Evolutionary conservation across 2,888 invertebrate species (phyloP).

Genomic region (Lathronympha strigana): DNA sequence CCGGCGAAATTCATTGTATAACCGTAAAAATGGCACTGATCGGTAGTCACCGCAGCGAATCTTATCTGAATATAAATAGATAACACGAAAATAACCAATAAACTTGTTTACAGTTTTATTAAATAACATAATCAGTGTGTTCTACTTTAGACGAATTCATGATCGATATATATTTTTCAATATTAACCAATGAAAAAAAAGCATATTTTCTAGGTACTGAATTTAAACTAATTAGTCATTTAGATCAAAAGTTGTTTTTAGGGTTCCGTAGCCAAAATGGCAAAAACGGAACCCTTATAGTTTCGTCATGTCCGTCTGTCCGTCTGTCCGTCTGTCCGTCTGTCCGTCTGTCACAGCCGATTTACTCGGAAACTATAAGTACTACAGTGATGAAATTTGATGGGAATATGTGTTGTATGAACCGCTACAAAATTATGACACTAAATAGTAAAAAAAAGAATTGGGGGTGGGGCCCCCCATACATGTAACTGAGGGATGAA

Average conservation of each 20-base stretch:
- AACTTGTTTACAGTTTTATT: conserved; percentile 35
- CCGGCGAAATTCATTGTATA: conserved; percentile 85
- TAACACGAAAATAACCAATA: conserved; percentile 44
- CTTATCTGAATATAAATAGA: conserved; percentile 53
- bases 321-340: too few relatives aligned
- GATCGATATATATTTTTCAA: neutral
- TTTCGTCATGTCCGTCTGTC: too few relatives aligned
- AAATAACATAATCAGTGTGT: conserved; percentile 29
- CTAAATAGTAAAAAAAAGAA: too few relatives aligned
- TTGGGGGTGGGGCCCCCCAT: too few relatives aligned
- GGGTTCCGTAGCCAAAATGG: too few relatives aligned
- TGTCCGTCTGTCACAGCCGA: too few relatives aligned
- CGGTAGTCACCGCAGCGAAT: conserved; percentile 30
- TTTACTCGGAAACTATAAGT: too few relatives aligned
- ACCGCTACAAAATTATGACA: too few relatives aligned
- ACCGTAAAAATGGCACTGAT: conserved; percentile 12
- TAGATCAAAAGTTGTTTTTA: neutral
- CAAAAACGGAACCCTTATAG: too few relatives aligned
- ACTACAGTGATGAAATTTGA: too few relatives aligned
- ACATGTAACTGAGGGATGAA: too few relatives aligned
- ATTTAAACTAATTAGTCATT: neutral
- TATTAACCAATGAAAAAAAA: conserved; percentile 1
- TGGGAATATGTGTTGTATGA: too few relatives aligned
- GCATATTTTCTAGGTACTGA: neutral
- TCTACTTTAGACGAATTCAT: conserved; percentile 10